A percentile compares a stretch with the other conserved stretches of the same genome.
phyloP scores from a whole-genome alignment of 2,113 vertebrate species.

The Eretmochelys imbricata region DNA sequence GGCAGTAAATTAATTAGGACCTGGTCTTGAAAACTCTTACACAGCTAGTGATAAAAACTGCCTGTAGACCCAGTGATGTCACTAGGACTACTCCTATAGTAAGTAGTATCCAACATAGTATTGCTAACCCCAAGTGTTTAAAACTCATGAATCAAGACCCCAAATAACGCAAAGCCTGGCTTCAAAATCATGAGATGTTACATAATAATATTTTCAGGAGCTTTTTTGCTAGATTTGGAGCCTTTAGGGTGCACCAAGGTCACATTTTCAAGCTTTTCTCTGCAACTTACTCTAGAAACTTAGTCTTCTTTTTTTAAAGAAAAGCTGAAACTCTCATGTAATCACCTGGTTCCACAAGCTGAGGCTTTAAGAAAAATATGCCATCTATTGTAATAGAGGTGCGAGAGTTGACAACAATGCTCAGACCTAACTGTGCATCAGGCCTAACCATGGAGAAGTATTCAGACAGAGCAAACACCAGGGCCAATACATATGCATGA shows the following conservation, averaged over 20 bases:
- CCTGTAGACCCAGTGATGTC: neutral
- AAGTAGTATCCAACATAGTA: neutral
- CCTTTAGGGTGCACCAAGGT: neutral
- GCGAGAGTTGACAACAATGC: neutral
- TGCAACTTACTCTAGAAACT: neutral
- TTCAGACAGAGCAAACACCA: too few species aligned
- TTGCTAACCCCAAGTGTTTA: neutral
- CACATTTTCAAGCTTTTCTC: neutral
- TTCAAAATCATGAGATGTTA: neutral
- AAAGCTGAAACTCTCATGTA: neutral
- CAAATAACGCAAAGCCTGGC: neutral
- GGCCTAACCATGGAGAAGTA: neutral
- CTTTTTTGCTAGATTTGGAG: neutral
- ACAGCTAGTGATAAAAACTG: neutral
- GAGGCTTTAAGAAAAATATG: neutral
- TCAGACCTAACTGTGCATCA: neutral
- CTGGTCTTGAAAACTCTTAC: neutral
- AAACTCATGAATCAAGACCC: neutral
- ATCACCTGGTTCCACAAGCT: rapidly evolving
- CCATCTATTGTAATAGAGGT: neutral
- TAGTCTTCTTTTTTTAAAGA: neutral
- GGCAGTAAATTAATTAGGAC: neutral
- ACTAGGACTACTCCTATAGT: neutral
- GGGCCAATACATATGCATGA: too few species aligned
- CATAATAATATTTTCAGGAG: rapidly evolving